Evolutionary conservation across 1,140 invertebrate genomes (phyloP), one percentile per base, ranked within the genome.

Genomic region (Coptotermes formosanus): DNA sequence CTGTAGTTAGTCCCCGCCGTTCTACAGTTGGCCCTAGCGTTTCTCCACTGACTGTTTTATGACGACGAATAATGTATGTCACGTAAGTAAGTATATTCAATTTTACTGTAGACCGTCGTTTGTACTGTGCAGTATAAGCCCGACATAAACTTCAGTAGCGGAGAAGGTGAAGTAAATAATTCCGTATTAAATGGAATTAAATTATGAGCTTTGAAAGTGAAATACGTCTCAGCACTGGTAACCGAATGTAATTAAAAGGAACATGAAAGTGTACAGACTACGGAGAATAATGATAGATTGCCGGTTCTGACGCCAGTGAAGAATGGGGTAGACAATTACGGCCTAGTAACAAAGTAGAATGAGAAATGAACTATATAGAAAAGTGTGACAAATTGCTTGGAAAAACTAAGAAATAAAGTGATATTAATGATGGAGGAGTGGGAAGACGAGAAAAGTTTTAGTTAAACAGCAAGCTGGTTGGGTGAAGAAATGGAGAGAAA

Each of bases 381-480:
- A 85, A 69, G 75, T 64, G 85, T 85, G 85, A 85, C 85, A 85
- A 85, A 85, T 85, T 85, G 75, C 75, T 64, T 45, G 85, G 45
- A 48, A 48, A 85, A 59, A 59, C 85, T 44, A 25, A 43, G 85
- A 59, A 64, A 83, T 83, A 83, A 85, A 85, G 85, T 85, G 85
- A 85, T 85, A 85, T 85, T 85, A 85, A 85, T 85, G 85, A 85
- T 85, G 85, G 81, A 64, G 85, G 85, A 30, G 64, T 38, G 85
- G 38, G 8, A 55, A 59, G 84, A 59, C 84, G 19, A n/a, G 48
- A 21, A 45, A 59, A 38, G 21, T 48, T 38, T 85, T 75, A 75
- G 64, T 75, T 75, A 75, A n/a, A 44, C 55, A 38, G 69, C 30
- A 59, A 32, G 69, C 52, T 30, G 59, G 44, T 44, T 43, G 43